phyloP scores from a whole-genome alignment of 2,113 vertebrate species.

The Phyllopteryx taeniolatus region DNA sequence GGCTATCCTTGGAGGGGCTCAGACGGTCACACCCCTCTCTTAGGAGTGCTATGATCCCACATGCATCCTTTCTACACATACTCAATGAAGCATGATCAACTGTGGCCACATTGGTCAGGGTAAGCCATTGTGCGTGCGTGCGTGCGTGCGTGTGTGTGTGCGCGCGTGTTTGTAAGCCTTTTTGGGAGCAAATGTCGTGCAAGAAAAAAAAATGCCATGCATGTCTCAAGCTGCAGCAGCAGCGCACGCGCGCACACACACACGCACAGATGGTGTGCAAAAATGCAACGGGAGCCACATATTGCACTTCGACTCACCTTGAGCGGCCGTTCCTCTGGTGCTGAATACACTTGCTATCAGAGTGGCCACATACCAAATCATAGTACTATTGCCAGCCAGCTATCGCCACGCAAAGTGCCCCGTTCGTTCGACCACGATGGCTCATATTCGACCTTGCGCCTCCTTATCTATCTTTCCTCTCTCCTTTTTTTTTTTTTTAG shows the following conservation, averaged over 20 bases:
- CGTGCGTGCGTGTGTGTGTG: neutral
- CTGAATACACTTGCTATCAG: conserved; percentile 99
- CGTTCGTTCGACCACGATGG: conserved; percentile 75
- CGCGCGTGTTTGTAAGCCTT: neutral
- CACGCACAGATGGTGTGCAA: conserved; percentile 11
- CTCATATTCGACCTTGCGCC: conserved; percentile 76
- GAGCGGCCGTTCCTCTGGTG: conserved; percentile 89
- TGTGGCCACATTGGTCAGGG: neutral
- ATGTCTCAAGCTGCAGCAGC: conserved; percentile 25
- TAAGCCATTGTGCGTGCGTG: neutral
- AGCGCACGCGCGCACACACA: neutral
- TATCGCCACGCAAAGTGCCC: conserved; percentile 86
- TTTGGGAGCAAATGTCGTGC: neutral
- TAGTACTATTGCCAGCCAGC: conserved; percentile 88
- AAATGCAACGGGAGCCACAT: conserved; percentile 28
- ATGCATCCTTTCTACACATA: conserved; percentile 19
- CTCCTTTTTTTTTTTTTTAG: conserved; percentile 28
- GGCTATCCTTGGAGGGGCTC: conserved; percentile 53
- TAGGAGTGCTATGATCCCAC: conserved; percentile 50
- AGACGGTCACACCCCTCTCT: conserved; percentile 71
- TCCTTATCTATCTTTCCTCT: conserved; percentile 13
- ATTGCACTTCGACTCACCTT: conserved; percentile 95
- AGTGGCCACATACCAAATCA: conserved; percentile 99
- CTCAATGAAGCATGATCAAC: neutral
- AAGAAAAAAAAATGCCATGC: conserved; percentile 1